Percentiles rank a stretch among this genome's conserved stretches.
Evolutionary conservation across 2,888 invertebrate species (phyloP).

Genomic region (Pristionchus exspectatus): DNA sequence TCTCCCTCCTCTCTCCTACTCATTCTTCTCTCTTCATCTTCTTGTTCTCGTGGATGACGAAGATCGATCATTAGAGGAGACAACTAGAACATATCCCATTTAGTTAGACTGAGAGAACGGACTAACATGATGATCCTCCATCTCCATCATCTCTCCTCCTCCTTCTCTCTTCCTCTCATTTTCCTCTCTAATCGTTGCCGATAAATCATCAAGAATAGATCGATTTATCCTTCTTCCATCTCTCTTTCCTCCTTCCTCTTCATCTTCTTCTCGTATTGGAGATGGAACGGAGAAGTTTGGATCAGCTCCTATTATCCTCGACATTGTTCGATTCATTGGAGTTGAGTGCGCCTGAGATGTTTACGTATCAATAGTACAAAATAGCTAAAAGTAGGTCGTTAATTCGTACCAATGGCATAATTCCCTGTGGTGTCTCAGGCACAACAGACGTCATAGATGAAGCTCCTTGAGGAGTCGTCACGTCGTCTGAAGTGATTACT

Average conservation of each 20-base stretch:
- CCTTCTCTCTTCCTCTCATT: not conserved
- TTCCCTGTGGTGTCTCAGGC: not conserved
- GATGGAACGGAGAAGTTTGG: slow-evolving; percentile 21
- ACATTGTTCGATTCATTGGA: not conserved
- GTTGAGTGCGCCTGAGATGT: slow-evolving; percentile 6
- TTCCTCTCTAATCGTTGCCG: not conserved
- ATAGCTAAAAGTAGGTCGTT: not conserved
- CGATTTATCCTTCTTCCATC: slow-evolving; percentile 8
- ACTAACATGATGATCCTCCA: not conserved
- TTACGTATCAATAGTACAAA: not conserved
- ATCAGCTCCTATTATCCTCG: not conserved
- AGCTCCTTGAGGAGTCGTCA: slow-evolving; percentile 14
- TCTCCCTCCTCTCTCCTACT: not conserved
- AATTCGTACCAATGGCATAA: slow-evolving; percentile 30
- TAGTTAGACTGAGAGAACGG: not conserved
- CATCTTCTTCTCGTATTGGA: not conserved
- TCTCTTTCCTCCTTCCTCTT: not conserved
- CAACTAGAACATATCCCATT: not conserved
- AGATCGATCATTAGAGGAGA: not conserved
- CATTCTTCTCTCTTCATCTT: slow-evolving; percentile 29
- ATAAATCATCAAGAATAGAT: slow-evolving; percentile 20
- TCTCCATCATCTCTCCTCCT: not conserved
- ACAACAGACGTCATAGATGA: slow-evolving; percentile 34
- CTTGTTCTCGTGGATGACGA: slow-evolving; percentile 44
- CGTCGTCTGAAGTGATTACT: slow-evolving; percentile 12